Base-by-base conservation (phyloP, 2,113 vertebrate genomes). In the Pelmatolapia mariae region DNA sequence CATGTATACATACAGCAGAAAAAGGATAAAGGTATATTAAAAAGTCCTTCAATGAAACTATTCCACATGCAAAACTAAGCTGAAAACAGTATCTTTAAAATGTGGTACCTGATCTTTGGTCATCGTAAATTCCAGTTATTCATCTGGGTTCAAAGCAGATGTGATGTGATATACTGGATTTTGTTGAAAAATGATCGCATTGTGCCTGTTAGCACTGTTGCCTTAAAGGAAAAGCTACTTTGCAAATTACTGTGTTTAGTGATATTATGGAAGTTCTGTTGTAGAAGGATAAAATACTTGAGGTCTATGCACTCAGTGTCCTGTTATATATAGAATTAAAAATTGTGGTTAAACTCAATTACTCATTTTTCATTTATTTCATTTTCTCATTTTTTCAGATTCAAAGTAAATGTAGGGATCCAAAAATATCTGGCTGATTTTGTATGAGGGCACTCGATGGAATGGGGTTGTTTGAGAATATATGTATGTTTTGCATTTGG, bases 301-400 rank as follows among this genome's bases (percentile, higher is more conserved):
- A 76, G 40, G 22, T 19, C 9, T 18, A 7, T 76, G 68, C 4
- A 76, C 68, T 29, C 9, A 76, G 40, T 73, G 1, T 47, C 68
- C 68, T 76, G 18, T 47, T 12, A 10, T 29, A 47, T 29, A 66
- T 4, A 71, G n/a, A 71, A 71, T 15, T 2, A 76, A 73, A 76
- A 0, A 0, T 45, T 10, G 16, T 6, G 10, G 43, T 29, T 76
- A 0, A 47, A 29, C 71, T 19, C 24, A 29, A 19, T 26, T n/a
- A 29, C 10, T 11, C 15, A n/a, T 36, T 66, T 5, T 29, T 29
- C 22, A 10, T 71, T 6, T 40, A 40, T 40, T 73, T 73, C n/a
- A 63, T 63, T 11, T 53, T 52, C 47, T 40, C 10, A 11, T 38
- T 38, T 38, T 38, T 38, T 38, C 18, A n/a, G 2, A 53, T 53